phyloP scores from a whole-genome alignment of 2,888 invertebrate genomes.

The Thymelicus lineola region DNA sequence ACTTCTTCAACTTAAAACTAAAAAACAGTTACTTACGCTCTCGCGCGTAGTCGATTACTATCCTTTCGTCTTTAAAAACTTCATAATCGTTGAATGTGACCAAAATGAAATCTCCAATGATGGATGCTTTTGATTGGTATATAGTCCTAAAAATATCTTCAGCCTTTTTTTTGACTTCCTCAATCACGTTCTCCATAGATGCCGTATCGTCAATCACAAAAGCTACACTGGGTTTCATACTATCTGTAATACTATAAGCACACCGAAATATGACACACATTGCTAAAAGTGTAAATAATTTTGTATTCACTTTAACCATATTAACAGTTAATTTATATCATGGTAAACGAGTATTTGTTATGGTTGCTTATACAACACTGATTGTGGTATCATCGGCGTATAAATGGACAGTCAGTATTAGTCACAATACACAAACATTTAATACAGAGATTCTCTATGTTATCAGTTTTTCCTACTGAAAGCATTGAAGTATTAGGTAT shows the following conservation, averaged over 20 bases:
- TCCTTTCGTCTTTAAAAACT: too few relatives aligned
- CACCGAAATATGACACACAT: not conserved
- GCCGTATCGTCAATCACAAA: conserved; percentile 66
- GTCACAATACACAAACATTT: too few relatives aligned
- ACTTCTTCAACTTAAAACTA: too few relatives aligned
- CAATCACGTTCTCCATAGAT: conserved; percentile 62
- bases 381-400: not conserved
- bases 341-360: not conserved
- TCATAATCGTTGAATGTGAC: conserved; percentile 62
- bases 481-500: too few relatives aligned
- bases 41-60: too few relatives aligned
- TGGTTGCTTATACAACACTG: not conserved
- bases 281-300: not conserved
- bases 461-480: too few relatives aligned
- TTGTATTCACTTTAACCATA: not conserved
- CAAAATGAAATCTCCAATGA: conserved; percentile 63
- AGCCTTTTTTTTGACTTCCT: conserved; percentile 52
- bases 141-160: conserved; percentile 61
- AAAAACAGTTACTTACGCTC: too few relatives aligned
- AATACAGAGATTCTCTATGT: too few relatives aligned
- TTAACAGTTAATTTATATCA: not conserved
- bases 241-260: not conserved
- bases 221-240: conserved; percentile 59
- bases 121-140: conserved; percentile 52
- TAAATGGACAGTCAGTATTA: too few relatives aligned